Evolutionary conservation across 2,113 vertebrate species (phyloP).

Genomic region (Ceyx melanurus): DNA sequence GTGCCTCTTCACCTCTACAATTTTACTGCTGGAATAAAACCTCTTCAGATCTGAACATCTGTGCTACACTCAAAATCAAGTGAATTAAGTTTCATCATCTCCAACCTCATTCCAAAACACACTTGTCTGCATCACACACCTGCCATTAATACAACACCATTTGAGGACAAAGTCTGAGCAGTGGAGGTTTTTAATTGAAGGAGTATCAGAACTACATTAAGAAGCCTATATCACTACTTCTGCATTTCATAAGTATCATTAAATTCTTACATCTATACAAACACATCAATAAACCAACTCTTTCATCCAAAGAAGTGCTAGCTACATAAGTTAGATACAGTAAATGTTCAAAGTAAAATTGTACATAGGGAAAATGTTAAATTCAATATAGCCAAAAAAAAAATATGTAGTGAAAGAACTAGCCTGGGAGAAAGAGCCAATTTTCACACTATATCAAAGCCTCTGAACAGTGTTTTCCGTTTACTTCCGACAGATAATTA

Average conservation of each 20-base stretch:
- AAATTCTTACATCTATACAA: neutral
- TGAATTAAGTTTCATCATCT: neutral
- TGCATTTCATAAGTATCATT: neutral
- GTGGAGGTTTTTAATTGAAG: neutral
- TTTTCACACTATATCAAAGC: neutral
- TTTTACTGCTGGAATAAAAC: neutral
- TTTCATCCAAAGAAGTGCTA: neutral
- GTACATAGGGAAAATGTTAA: neutral
- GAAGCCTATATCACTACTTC: neutral
- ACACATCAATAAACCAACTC: neutral
- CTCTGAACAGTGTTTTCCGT: neutral
- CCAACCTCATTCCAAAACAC: neutral
- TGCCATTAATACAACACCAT: neutral
- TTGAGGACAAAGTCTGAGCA: neutral
- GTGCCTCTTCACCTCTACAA: neutral
- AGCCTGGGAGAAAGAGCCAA: neutral
- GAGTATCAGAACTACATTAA: neutral
- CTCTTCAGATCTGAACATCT: neutral
- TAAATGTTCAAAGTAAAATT: neutral
- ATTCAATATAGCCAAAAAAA: neutral
- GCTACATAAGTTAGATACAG: neutral
- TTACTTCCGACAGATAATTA: neutral
- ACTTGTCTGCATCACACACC: neutral
- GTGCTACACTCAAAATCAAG: neutral
- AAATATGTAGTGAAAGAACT: neutral